Percentiles rank a stretch among this genome's conserved stretches.
phyloP scores from a whole-genome alignment of 2,113 vertebrate genomes.

The Athene cunicularia region DNA sequence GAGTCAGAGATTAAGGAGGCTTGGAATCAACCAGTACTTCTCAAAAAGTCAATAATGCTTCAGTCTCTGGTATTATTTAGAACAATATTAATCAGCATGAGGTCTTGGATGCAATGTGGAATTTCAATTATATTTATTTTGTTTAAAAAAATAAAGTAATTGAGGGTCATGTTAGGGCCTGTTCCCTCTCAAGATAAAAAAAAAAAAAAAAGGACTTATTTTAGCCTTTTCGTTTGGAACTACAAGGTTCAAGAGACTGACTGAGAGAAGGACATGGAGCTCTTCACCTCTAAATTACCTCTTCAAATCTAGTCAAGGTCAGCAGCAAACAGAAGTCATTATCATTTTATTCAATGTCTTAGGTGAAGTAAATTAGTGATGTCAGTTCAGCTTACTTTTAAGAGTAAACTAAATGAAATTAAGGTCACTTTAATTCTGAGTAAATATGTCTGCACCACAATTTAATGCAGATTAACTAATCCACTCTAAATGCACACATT shows the following conservation, averaged over 20 bases:
- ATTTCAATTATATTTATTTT: conserved; percentile 17
- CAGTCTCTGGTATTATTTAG: conserved; percentile 17
- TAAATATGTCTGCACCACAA: not conserved
- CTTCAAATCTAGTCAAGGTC: conserved; percentile 24
- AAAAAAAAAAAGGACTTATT: not conserved
- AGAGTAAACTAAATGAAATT: conserved; percentile 29
- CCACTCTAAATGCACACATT: not conserved
- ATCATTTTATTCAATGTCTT: not conserved
- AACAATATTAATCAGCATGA: conserved; percentile 19
- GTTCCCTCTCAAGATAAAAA: conserved; percentile 7
- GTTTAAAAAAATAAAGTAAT: not conserved
- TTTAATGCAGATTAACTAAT: conserved; percentile 14
- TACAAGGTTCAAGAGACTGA: not conserved
- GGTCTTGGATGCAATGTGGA: conserved; percentile 38
- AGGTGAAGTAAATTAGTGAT: not conserved
- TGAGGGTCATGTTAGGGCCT: conserved; percentile 34
- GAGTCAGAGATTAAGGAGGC: conserved; percentile 31
- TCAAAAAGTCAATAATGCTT: conserved; percentile 9
- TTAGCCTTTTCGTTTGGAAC: conserved; percentile 27
- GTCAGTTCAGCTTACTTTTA: not conserved
- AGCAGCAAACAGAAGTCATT: not conserved
- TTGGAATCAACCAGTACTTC: conserved; percentile 13
- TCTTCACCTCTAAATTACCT: conserved; percentile 9
- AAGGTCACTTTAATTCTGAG: not conserved
- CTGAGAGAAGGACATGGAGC: not conserved